These are phyloP conservation scores for Metopolophium dirhodum DNA, from an alignment of 1,140 invertebrate species.

Conservation along the genomic window DNA sequence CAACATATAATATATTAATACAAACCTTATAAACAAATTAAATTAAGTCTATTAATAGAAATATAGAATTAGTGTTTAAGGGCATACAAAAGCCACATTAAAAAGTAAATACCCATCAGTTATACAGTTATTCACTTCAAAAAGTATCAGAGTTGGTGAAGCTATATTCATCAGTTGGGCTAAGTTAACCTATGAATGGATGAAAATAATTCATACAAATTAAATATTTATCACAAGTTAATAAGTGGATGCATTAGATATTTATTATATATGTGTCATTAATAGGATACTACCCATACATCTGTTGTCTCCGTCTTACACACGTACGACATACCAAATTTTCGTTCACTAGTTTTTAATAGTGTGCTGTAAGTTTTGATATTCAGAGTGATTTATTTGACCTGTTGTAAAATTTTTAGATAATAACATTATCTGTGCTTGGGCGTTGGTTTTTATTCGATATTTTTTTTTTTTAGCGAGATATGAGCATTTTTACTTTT, in stretches of 20 bases:
- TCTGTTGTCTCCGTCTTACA: no score
- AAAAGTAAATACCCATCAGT: background rate
- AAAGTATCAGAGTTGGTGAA: background rate
- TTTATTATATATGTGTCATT: background rate
- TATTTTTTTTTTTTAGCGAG: no score
- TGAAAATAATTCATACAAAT: background rate
- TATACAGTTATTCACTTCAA: background rate
- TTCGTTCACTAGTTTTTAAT: no score
- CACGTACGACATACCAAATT: no score
- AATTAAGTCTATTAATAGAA: background rate
- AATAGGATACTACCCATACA: no score
- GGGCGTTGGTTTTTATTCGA: no score
- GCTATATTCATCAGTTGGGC: background rate
- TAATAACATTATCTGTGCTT: no score
- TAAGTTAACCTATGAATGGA: accelerated
- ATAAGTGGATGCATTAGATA: background rate
- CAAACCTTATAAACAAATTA: background rate
- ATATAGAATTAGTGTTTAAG: background rate
- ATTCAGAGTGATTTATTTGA: no score
- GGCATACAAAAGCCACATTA: background rate
- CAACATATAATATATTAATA: background rate
- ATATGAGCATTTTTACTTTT: no score
- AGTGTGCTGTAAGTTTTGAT: no score
- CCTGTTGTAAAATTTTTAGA: no score
- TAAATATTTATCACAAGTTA: background rate